A percentile compares a stretch with the other conserved stretches of the same genome.
Conservation (phyloP, 2,888 invertebrate species). For the Agrochola litura region DNA sequence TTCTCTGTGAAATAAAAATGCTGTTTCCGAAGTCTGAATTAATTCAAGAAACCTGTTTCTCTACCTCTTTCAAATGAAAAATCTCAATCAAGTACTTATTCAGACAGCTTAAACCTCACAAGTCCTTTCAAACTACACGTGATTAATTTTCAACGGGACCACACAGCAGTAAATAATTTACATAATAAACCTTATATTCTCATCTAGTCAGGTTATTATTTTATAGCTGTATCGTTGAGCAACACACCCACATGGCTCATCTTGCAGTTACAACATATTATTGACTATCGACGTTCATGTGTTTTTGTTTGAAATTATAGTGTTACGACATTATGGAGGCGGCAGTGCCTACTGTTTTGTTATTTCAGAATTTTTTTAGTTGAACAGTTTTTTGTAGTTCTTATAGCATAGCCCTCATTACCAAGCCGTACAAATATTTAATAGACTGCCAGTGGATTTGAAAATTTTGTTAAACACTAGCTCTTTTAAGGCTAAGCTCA, state of each 20-base stretch:
- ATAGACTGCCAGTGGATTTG: too few relatives aligned
- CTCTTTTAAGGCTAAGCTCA: not conserved
- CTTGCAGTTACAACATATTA: constrained; percentile 30
- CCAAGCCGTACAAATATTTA: not conserved
- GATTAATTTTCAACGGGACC: not conserved
- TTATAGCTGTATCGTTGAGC: constrained; percentile 16
- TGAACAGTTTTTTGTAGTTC: too few relatives aligned
- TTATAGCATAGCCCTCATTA: not conserved
- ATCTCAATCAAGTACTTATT: too few relatives aligned
- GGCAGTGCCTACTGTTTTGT: not conserved
- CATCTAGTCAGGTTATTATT: constrained; percentile 16
- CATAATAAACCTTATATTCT: not conserved
- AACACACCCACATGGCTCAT: constrained; percentile 53
- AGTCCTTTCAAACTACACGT: not conserved
- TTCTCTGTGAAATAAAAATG: not conserved
- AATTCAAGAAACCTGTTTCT: not conserved
- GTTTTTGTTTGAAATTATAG: constrained; percentile 27
- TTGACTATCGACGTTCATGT: constrained; percentile 15
- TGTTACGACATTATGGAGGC: constrained; percentile 2
- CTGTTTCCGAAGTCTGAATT: not conserved
- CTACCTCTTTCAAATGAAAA: not conserved
- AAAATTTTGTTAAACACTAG: not conserved
- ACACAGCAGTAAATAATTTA: not conserved
- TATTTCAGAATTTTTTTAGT: too few relatives aligned
- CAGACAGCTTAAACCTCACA: not conserved